A percentile compares a stretch with the other conserved stretches of the same genome.
phyloP scores from a whole-genome alignment of 2,113 vertebrate species.

The Sisor rabdophorus region DNA sequence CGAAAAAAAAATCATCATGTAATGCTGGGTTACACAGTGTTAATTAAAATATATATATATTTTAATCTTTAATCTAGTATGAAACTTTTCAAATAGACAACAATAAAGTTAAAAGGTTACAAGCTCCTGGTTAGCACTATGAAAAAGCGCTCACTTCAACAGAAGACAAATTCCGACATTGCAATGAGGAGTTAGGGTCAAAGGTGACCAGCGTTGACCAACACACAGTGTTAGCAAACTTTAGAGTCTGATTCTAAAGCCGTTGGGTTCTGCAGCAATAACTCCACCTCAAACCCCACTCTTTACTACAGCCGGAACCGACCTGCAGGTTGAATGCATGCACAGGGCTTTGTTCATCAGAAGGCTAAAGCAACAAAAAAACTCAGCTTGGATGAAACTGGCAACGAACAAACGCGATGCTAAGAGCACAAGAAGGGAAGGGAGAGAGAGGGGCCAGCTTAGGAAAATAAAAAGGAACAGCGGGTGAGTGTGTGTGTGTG shows the following conservation, averaged over 20 bases:
- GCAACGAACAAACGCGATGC: conserved; percentile 65
- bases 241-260: not conserved
- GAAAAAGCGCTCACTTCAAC: too few species aligned
- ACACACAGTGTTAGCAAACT: not conserved
- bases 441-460: not conserved
- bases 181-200: not conserved
- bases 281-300: not conserved
- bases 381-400: conserved; percentile 75
- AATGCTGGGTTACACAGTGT: too few species aligned
- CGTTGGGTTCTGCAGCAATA: not conserved
- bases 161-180: too few species aligned
- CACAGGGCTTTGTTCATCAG: conserved; percentile 5
- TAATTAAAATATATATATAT: too few species aligned
- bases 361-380: conserved; percentile 59
- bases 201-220: not conserved
- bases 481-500: too few species aligned
- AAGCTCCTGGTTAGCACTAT: too few species aligned
- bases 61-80: too few species aligned
- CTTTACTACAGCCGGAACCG: not conserved
- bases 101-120: too few species aligned
- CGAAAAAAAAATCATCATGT: too few species aligned
- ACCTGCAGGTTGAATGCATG: not conserved
- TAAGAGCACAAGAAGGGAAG: conserved; percentile 10
- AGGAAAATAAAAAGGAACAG: too few species aligned
- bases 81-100: too few species aligned